Evolutionary conservation across 2,797 vertebrate species (phyloP).

Genomic region (Rhadinocentrus ornatus): DNA sequence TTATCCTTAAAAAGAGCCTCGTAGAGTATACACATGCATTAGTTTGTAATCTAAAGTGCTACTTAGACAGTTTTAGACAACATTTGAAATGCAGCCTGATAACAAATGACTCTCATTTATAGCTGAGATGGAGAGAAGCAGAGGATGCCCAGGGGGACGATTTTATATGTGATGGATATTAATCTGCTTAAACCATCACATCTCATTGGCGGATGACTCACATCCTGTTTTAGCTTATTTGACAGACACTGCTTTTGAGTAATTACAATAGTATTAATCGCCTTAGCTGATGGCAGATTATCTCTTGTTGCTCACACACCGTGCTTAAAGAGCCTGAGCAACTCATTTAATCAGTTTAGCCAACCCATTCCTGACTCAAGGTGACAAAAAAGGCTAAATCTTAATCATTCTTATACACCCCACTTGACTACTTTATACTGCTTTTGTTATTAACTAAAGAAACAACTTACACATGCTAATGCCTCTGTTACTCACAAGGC

Average conservation of each 20-base stretch:
- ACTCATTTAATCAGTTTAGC: conserved; percentile 12
- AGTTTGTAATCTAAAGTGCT: conserved; percentile 34
- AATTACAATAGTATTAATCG: conserved; percentile 52
- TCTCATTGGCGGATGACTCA: conserved; percentile 62
- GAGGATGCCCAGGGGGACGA: conserved; percentile 49
- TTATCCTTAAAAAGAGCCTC: conserved; percentile 36
- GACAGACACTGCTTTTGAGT: conserved; percentile 53
- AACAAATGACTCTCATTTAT: conserved; percentile 64
- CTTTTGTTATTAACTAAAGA: conserved; percentile 1
- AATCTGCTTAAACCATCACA: conserved; percentile 67
- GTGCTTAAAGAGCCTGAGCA: conserved; percentile 9
- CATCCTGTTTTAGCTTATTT: conserved; percentile 65
- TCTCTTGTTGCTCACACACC: conserved; percentile 20
- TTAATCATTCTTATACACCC: neutral
- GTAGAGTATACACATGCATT: conserved; percentile 23
- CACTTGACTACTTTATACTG: neutral
- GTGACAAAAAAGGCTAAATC: conserved; percentile 1
- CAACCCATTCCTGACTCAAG: neutral
- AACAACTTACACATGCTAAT: too few relatives aligned
- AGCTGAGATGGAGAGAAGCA: conserved; percentile 38
- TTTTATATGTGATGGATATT: conserved; percentile 62
- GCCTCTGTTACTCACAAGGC: conserved; percentile 12
- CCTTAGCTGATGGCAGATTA: conserved; percentile 41
- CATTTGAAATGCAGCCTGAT: conserved; percentile 44
- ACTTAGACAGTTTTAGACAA: conserved; percentile 28